phyloP scores from a whole-genome alignment of 2,113 vertebrate species.

The Scopus umbretta region DNA sequence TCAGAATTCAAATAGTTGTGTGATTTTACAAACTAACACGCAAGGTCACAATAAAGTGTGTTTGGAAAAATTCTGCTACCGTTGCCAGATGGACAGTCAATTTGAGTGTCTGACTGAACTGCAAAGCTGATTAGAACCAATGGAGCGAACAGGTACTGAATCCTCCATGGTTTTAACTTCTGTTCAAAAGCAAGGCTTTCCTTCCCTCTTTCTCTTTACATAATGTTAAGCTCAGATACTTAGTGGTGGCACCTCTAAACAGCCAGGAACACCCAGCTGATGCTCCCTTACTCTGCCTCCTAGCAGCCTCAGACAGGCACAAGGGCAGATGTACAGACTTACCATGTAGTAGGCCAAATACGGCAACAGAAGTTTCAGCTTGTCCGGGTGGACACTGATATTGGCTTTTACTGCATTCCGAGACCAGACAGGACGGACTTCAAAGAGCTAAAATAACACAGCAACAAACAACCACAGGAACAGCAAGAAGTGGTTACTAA shows the following conservation, averaged over 20 bases:
- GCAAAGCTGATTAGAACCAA: not conserved
- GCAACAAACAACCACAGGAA: not conserved
- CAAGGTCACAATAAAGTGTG: not conserved
- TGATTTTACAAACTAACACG: not conserved
- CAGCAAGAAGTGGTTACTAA: not conserved
- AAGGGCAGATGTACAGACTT: not conserved
- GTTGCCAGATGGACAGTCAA: not conserved
- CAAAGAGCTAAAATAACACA: constrained; percentile 80
- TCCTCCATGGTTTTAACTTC: not conserved
- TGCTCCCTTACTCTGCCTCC: not conserved
- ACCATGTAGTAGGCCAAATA: constrained; percentile 94
- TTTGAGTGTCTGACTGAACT: not conserved
- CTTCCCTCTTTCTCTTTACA: not conserved
- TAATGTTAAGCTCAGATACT: not conserved
- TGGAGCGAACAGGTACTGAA: not conserved
- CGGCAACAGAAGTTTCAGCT: constrained; percentile 90
- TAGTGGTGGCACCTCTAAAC: not conserved
- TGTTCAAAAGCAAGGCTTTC: not conserved
- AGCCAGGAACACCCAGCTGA: not conserved
- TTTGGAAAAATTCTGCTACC: not conserved
- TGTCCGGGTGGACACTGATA: constrained; percentile 89
- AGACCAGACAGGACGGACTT: constrained; percentile 89
- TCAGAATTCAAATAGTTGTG: not conserved
- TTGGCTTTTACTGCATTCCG: constrained; percentile 91
- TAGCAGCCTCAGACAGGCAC: not conserved